Conservation (phyloP, 2,113 vertebrate genomes). For the Labeo catla region DNA sequence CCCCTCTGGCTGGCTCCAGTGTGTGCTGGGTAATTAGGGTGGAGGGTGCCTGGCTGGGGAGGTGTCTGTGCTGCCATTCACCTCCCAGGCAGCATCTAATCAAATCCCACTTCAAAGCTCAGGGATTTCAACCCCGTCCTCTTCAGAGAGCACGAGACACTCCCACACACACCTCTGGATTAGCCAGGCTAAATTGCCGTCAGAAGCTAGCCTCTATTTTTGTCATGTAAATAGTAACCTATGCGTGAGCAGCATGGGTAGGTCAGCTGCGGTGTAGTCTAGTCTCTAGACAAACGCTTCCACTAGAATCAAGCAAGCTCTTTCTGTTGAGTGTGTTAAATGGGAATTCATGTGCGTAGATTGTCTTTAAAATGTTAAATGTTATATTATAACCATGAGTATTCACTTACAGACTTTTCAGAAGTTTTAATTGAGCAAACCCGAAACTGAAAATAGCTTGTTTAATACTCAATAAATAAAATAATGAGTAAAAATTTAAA, state of each 20-base stretch:
- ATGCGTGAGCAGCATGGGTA: conserved; percentile 5
- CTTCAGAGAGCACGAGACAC: conserved; percentile 55
- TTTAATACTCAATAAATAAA: neutral
- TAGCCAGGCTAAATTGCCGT: conserved; percentile 40
- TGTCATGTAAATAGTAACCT: conserved; percentile 20
- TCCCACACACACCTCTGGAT: conserved; percentile 44
- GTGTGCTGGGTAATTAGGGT: conserved; percentile 58
- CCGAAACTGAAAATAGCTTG: neutral
- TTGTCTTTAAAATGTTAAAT: neutral
- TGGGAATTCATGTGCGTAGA: neutral
- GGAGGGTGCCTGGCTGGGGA: conserved; percentile 56
- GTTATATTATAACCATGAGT: neutral
- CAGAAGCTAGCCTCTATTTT: conserved; percentile 32
- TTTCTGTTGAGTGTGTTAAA: neutral
- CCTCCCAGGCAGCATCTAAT: conserved; percentile 68
- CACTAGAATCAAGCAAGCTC: neutral
- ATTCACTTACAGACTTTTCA: neutral
- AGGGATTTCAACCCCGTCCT: conserved; percentile 67
- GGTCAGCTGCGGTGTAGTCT: neutral
- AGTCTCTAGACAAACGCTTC: neutral
- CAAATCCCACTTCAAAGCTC: conserved; percentile 76
- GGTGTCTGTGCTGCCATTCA: conserved; percentile 60
- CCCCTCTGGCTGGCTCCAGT: conserved; percentile 44
- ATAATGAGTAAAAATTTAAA: neutral
- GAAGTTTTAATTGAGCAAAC: neutral